phyloP scores from a whole-genome alignment of 1,140 invertebrate species.

The Monomorium pharaonis region DNA sequence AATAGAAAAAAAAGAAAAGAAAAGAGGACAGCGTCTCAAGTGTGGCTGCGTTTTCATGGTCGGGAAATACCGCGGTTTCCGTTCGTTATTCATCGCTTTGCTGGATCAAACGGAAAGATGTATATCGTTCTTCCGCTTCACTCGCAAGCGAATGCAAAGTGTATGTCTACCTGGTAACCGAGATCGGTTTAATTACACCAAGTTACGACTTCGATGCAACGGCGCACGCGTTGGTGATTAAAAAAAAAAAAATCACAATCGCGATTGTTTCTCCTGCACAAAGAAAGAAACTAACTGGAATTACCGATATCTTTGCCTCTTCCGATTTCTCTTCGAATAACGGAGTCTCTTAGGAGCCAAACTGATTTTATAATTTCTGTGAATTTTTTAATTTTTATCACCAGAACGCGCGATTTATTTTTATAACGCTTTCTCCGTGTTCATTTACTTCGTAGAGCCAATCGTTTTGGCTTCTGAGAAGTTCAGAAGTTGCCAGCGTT shows the following conservation, averaged over 20 bases:
- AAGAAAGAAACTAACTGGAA: not conserved
- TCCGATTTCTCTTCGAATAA: not conserved
- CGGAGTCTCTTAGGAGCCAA: not conserved
- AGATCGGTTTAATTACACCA: not conserved
- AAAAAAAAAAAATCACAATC: not conserved
- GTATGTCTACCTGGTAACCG: not conserved
- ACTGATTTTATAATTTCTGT: not conserved
- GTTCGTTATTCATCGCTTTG: conserved; percentile 10
- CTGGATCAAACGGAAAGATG: not conserved
- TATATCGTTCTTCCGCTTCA: not conserved
- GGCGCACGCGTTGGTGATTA: not conserved
- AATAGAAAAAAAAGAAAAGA: conserved; percentile 16
- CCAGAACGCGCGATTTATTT: not conserved
- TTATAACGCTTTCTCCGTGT: not conserved
- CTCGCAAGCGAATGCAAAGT: not conserved
- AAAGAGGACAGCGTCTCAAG: not conserved
- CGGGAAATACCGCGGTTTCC: not conserved
- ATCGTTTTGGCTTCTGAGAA: not conserved
- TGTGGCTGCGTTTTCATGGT: not conserved
- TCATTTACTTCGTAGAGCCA: not conserved
- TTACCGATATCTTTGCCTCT: not conserved
- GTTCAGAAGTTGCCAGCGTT: not conserved
- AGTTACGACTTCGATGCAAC: not conserved
- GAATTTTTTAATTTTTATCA: not conserved
- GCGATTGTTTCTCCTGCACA: not conserved